Conservation (phyloP, 2,888 invertebrate genomes). For the Agonopterix alstromeriana region DNA sequence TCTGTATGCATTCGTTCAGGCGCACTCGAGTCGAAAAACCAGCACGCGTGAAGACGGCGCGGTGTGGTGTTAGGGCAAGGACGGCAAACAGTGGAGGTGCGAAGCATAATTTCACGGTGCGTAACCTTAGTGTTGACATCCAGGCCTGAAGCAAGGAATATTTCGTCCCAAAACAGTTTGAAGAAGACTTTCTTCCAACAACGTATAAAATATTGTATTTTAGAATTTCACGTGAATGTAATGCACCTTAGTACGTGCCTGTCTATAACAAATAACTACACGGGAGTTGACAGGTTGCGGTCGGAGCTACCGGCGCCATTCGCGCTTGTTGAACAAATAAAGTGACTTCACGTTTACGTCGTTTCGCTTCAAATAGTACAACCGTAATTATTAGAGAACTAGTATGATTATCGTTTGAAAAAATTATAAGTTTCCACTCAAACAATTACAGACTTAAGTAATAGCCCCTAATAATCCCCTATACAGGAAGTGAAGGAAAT, state of each 20-base stretch:
- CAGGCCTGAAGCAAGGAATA: no score
- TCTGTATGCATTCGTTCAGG: slow-evolving; percentile 42
- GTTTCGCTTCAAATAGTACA: background rate
- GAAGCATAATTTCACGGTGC: slow-evolving; percentile 59
- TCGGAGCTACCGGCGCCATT: slow-evolving; percentile 15
- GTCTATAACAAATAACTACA: slow-evolving; percentile 10
- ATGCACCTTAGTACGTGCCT: background rate
- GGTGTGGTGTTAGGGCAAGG: slow-evolving; percentile 39
- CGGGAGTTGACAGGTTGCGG: slow-evolving; percentile 13
- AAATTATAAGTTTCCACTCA: slow-evolving; percentile 9
- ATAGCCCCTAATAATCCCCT: slow-evolving; percentile 6
- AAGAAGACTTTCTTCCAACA: no score
- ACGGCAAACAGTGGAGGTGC: slow-evolving; percentile 45
- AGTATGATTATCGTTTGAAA: background rate
- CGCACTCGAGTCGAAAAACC: slow-evolving; percentile 59
- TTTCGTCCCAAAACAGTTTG: no score
- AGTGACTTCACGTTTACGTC: slow-evolving; percentile 2
- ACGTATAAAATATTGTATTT: no score
- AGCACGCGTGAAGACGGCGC: slow-evolving; percentile 48
- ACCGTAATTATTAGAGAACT: no score
- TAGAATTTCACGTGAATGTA: no score
- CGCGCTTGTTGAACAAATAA: slow-evolving; percentile 22
- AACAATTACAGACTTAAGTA: slow-evolving; percentile 11
- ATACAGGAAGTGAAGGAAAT: slow-evolving; percentile 21
- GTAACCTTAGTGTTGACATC: slow-evolving; percentile 22